Evolutionary conservation across 2,888 invertebrate species (phyloP).

Genomic region (Onthophagus sagittarius): DNA sequence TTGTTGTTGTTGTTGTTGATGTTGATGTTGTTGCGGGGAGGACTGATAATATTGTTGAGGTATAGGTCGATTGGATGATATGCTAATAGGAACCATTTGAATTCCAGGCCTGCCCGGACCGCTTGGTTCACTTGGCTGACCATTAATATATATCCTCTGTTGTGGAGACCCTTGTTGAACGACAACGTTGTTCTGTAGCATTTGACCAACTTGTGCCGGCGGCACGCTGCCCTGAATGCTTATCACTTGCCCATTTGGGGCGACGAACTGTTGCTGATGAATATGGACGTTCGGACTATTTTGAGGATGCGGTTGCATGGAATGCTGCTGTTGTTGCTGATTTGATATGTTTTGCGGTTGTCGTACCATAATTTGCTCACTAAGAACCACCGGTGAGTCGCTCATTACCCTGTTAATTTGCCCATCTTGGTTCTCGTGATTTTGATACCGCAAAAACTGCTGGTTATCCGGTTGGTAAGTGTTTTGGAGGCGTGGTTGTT

Average conservation of each 20-base stretch:
- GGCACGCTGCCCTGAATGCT: conserved; percentile 52
- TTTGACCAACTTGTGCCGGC: conserved; percentile 27
- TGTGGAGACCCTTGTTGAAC: conserved; percentile 35
- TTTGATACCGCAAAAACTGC: conserved; percentile 42
- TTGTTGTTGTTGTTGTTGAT: conserved; percentile 45
- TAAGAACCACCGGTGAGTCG: conserved; percentile 37
- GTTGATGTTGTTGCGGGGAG: conserved; percentile 41
- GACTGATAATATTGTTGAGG: conserved; percentile 28
- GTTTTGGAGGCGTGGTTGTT: conserved; percentile 31
- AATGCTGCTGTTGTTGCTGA: conserved; percentile 28
- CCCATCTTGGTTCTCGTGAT: conserved; percentile 31
- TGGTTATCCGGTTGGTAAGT: conserved; percentile 41
- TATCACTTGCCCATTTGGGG: conserved; percentile 59
- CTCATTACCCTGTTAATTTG: conserved; percentile 36
- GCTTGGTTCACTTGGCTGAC: conserved; percentile 43
- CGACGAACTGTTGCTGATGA: conserved; percentile 48
- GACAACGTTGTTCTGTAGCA: conserved; percentile 23
- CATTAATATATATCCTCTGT: conserved; percentile 43
- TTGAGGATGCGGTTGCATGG: conserved; percentile 31
- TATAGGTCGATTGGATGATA: conserved; percentile 32
- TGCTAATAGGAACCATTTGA: conserved; percentile 41
- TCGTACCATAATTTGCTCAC: conserved; percentile 42
- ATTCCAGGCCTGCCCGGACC: conserved; percentile 46
- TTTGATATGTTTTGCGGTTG: conserved; percentile 39
- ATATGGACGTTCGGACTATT: conserved; percentile 32